Percentiles rank a stretch among this genome's conserved stretches.
Evolutionary conservation across 1,140 invertebrate species (phyloP).

Genomic region (Drosophila sp.): DNA sequence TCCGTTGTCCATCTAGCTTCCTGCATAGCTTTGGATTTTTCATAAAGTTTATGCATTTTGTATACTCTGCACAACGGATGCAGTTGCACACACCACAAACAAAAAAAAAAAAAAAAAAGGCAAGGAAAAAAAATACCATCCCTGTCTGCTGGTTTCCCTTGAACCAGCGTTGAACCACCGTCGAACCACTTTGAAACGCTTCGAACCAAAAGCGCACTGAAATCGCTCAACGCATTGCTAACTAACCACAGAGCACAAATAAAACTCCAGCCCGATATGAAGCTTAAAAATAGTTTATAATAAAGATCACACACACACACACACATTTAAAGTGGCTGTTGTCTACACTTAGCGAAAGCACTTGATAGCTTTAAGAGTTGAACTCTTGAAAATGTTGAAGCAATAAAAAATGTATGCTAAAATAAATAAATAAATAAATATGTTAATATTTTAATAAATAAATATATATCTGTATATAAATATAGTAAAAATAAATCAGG

Average conservation of each 20-base stretch:
- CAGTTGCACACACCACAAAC: conserved; percentile 2
- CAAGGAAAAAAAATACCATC: conserved; percentile 1
- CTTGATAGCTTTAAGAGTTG: no score
- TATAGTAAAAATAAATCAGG: no score
- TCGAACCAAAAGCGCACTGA: conserved; percentile 17
- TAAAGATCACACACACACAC: conserved; percentile 8
- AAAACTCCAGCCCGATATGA: conserved; percentile 37
- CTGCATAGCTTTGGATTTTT: conserved; percentile 45
- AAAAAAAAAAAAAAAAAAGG: conserved; percentile 2
- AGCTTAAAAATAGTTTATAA: conserved; percentile 47
- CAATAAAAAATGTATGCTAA: no score
- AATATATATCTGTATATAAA: no score
- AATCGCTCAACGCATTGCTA: conserved; percentile 45
- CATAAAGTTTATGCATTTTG: conserved; percentile 55
- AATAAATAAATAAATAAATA: no score
- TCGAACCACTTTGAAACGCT: conserved; percentile 30
- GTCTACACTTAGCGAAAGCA: no score
- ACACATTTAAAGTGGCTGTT: background rate
- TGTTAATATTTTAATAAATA: no score
- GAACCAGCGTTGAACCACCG: background rate
- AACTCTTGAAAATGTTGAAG: no score
- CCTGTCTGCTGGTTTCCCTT: no score
- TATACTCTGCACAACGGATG: conserved; percentile 37
- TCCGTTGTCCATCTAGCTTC: conserved; percentile 31
- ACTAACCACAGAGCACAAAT: conserved; percentile 48